These are phyloP conservation scores for Myotis lucifugus DNA, from an alignment of 2,113 vertebrate genomes.

Conservation along the genomic window DNA sequence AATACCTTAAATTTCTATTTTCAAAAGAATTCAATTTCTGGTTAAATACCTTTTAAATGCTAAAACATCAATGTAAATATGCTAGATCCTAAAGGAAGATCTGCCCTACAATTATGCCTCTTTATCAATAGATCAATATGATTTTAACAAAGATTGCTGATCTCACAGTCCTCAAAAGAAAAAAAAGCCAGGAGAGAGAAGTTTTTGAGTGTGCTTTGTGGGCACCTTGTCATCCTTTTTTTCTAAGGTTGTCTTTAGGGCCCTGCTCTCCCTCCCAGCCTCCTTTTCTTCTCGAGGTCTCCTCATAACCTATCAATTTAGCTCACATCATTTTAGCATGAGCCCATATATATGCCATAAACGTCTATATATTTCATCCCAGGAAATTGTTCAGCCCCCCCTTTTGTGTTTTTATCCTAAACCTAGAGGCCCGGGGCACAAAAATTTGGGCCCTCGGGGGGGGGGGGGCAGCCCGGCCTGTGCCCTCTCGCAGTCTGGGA, in stretches of 20 bases:
- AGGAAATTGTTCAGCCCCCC: background rate
- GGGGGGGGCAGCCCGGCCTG: no score
- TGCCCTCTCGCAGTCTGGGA: no score
- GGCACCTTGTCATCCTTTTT: background rate
- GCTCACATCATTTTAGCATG: background rate
- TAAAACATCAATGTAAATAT: background rate
- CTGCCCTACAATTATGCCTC: background rate
- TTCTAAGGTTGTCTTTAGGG: background rate
- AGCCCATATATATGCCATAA: background rate
- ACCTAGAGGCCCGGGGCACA: no score
- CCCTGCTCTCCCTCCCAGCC: background rate
- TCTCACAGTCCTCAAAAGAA: background rate
- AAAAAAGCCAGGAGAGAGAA: background rate
- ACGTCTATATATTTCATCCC: background rate
- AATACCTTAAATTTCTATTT: constrained; percentile 48
- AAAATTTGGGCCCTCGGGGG: no score
- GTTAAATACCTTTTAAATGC: constrained; percentile 4
- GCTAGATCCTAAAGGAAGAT: background rate
- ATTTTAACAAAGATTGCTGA: background rate
- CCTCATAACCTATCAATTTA: background rate
- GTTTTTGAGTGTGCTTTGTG: background rate
- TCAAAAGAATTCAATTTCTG: constrained; percentile 5
- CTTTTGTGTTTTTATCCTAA: background rate
- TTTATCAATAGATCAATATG: background rate
- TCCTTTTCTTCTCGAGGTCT: background rate